phyloP scores from a whole-genome alignment of 1,140 invertebrate genomes.

The Tenebrio molitor region DNA sequence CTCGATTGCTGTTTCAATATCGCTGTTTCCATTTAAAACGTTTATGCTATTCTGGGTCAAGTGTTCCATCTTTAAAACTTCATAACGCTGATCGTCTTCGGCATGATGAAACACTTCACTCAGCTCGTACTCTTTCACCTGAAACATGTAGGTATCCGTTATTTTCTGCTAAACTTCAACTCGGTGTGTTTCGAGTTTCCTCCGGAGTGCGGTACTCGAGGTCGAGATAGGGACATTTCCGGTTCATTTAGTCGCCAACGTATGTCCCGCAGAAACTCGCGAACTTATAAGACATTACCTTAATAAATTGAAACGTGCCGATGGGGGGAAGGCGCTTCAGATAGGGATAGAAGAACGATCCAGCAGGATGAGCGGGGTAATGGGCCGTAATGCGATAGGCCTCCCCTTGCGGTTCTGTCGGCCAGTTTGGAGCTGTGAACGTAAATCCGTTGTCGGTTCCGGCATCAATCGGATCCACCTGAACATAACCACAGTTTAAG shows the following conservation, averaged over 20 bases:
- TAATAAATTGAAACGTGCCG: constrained; percentile 90
- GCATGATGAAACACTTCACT: constrained; percentile 86
- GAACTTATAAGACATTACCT: constrained; percentile 71
- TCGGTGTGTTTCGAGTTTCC: not conserved
- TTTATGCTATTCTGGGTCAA: constrained; percentile 75
- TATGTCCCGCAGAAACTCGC: not conserved
- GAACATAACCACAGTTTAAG: constrained; percentile 50
- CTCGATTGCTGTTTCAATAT: constrained; percentile 83
- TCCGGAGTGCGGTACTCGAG: constrained; percentile 1
- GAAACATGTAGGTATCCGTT: constrained; percentile 46
- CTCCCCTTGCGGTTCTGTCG: constrained; percentile 89
- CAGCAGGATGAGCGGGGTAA: constrained; percentile 91
- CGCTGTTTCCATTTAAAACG: constrained; percentile 79
- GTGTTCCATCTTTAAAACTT: constrained; percentile 77
- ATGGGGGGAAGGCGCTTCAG: constrained; percentile 89
- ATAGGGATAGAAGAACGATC: constrained; percentile 95
- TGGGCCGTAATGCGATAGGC: constrained; percentile 92
- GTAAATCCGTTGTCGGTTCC: constrained; percentile 98
- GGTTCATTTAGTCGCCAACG: constrained; percentile 1
- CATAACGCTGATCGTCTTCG: constrained; percentile 84
- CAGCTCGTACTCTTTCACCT: constrained; percentile 89
- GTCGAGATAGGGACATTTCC: too few relatives aligned
- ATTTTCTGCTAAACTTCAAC: too few relatives aligned
- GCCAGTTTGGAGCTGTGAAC: constrained; percentile 96
- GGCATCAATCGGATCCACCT: constrained; percentile 95